Percentiles rank a stretch among this genome's conserved stretches.
Conservation (phyloP, 1,140 invertebrate genomes). For the Platorchestia sp. region DNA sequence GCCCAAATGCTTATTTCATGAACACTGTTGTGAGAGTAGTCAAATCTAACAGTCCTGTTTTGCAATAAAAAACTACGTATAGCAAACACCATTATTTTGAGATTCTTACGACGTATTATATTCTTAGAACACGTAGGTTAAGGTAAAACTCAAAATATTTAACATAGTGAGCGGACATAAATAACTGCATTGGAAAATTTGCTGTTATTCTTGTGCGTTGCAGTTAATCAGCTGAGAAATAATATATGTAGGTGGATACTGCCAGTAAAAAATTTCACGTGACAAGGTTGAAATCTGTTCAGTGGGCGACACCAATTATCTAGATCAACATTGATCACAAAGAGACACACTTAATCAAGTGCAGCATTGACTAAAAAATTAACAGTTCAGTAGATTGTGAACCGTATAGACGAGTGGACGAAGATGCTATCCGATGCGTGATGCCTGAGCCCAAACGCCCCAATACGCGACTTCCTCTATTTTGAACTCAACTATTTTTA, state of each 20-base stretch:
- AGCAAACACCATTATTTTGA: neutral
- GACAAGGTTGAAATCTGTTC: neutral
- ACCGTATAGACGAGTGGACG: neutral
- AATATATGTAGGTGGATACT: neutral
- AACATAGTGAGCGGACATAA: neutral
- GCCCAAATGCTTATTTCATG: too few relatives aligned
- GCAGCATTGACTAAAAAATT: neutral
- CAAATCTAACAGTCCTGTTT: too few relatives aligned
- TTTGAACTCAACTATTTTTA: neutral
- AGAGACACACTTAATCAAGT: neutral
- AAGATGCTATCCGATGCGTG: neutral
- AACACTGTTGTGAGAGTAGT: too few relatives aligned
- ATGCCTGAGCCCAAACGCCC: neutral
- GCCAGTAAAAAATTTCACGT: neutral
- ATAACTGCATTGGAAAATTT: neutral
- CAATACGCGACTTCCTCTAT: neutral
- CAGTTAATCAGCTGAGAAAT: neutral
- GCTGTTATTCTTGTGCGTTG: neutral
- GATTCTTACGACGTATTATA: neutral
- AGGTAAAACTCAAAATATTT: neutral
- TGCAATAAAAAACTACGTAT: neutral
- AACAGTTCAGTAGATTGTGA: neutral
- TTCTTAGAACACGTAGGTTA: neutral
- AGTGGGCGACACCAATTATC: neutral
- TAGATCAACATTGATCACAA: neutral